Base-by-base conservation (phyloP, 2,888 invertebrate species). In the Falcaria lacertinaria region DNA sequence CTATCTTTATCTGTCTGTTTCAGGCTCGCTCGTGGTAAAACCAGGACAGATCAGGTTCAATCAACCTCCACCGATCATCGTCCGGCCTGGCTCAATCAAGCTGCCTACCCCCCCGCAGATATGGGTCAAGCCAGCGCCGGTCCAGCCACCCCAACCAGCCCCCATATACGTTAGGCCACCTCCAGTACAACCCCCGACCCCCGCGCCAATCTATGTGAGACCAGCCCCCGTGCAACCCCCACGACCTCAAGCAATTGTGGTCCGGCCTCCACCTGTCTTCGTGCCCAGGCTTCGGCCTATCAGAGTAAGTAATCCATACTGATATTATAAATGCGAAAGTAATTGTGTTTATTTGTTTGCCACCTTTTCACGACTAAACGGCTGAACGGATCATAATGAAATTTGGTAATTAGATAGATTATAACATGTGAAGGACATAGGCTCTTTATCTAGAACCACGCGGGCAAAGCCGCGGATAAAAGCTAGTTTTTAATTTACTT, bases 21-120 rank as follows among this genome's bases (percentile, higher is more conserved):
- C 69, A 85, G 84, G 81, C 4, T 57, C 72, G 15, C 44, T 82
- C 15, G 43, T 82, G 28, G 64, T 85, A 13, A 71, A 67, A 16
- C 85, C 85, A 2, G 85, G 84, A 0, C 63, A 66, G 38, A 67
- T 84, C n/a, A 60, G 73, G 11, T 83, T 81, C 60, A 78, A 67
- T 0, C 39, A 45, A 0, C 74, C 74, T 1, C 50, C 65, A 0
- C 76, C 82, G 0, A 80, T 83, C 25, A 41, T 74, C 14, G 75
- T 82, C 8, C 64, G 71, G 0, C 82, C 81, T 0, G 81, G 81
- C 1, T 47, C 57, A 11, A 66, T 82, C 36, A 58, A 49, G 7
- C 59, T 69, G 2, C 73, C 80, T 0, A 48, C 52, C 1, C 79
- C 75, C 0, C 67, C 75, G 0, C 48, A 60, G 1, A 74, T 85